Evolutionary conservation across 2,797 vertebrate genomes (phyloP).

Genomic region (Octomys mimax): DNA sequence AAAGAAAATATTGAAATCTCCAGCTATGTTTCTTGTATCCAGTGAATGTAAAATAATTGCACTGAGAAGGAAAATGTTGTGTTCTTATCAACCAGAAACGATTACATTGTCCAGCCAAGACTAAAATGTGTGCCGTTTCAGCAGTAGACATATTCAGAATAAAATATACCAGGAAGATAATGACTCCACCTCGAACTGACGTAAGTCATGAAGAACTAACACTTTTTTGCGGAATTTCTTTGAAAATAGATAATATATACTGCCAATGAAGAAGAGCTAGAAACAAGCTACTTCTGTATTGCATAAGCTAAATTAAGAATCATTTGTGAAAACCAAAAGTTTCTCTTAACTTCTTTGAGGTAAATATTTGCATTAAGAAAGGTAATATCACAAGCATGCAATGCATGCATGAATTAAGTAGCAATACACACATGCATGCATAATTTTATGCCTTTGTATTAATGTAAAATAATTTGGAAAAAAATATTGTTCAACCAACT

Average conservation of each 20-base stretch:
- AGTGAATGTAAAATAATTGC: conserved; percentile 78
- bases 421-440: neutral
- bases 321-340: neutral
- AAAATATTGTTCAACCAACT: conserved; percentile 2
- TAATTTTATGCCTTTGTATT: neutral
- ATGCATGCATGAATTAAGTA: neutral
- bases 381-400: conserved; percentile 3
- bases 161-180: conserved; percentile 61
- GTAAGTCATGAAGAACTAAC: conserved; percentile 49
- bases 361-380: neutral
- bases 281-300: neutral
- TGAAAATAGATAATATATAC: conserved; percentile 62
- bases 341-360: conserved; percentile 10
- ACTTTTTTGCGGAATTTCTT: conserved; percentile 44
- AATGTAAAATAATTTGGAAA: neutral
- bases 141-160: neutral
- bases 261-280: conserved; percentile 14
- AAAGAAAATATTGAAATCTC: conserved; percentile 70
- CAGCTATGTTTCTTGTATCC: conserved; percentile 68
- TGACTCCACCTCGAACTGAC: conserved; percentile 8
- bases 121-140: conserved; percentile 41
- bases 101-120: conserved; percentile 59
- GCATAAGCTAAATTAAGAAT: conserved; percentile 7
- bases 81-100: conserved; percentile 68
- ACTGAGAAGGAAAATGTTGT: conserved; percentile 62